Conservation (phyloP, 2,113 vertebrate species). For the Dipodomys stephensi region DNA sequence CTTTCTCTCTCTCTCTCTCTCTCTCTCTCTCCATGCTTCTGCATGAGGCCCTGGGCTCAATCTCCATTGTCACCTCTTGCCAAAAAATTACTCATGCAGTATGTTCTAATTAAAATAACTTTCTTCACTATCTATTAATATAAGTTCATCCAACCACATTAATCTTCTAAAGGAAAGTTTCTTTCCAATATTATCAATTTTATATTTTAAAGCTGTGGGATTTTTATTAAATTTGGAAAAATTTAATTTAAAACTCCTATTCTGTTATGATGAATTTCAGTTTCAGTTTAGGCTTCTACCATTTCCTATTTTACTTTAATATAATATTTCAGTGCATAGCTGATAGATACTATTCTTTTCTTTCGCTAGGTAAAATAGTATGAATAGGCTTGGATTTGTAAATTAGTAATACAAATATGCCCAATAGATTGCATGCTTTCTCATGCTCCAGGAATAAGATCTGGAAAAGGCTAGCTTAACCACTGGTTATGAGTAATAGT, state of each 20-base stretch:
- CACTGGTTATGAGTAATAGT: background rate
- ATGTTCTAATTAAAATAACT: background rate
- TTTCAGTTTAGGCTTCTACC: background rate
- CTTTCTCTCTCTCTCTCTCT: too few species aligned
- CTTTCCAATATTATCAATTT: background rate
- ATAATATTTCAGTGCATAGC: background rate
- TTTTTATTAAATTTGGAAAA: background rate
- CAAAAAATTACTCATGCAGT: background rate
- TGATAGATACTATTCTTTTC: constrained; percentile 30
- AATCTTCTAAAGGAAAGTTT: background rate
- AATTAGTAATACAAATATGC: background rate
- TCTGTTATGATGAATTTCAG: constrained; percentile 33
- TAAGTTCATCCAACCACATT: too few species aligned
- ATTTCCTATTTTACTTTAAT: background rate
- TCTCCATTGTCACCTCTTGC: too few species aligned
- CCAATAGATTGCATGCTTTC: background rate
- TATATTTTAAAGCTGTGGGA: background rate
- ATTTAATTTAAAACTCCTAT: constrained; percentile 8
- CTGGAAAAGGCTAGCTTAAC: background rate
- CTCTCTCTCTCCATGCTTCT: too few species aligned
- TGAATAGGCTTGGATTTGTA: background rate
- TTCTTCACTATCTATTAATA: too few species aligned
- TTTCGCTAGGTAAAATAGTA: constrained; percentile 18
- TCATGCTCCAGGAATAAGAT: background rate
- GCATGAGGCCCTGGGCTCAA: too few species aligned